Conservation (phyloP, 2,113 vertebrate species). For the Calidris pygmaea region DNA sequence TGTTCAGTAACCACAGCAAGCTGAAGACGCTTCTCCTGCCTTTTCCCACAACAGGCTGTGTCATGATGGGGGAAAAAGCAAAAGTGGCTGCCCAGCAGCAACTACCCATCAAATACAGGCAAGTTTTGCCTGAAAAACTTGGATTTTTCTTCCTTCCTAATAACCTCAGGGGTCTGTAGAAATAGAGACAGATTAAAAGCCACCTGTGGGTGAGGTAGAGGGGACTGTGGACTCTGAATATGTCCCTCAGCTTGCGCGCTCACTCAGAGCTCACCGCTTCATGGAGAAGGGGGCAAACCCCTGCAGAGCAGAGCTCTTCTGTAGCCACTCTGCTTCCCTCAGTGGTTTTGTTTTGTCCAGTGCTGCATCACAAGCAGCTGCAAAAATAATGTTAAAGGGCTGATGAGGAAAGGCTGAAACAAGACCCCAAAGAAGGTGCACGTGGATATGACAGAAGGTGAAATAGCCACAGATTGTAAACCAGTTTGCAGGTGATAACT, state of each 20-base stretch:
- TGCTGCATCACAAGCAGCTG: rapidly evolving
- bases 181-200: background rate
- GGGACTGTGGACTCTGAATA: background rate
- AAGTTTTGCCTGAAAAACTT: background rate
- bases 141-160: background rate
- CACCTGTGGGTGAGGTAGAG: background rate
- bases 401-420: background rate
- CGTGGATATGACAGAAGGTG: background rate
- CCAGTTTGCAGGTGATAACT: background rate
- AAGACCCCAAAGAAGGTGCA: background rate
- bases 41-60: background rate
- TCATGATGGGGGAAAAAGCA: background rate
- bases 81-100: background rate
- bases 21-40: background rate
- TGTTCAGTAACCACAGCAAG: background rate
- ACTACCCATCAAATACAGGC: background rate
- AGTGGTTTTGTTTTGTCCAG: background rate
- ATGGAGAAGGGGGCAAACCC: background rate
- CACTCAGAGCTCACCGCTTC: background rate
- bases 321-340: background rate
- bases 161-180: background rate
- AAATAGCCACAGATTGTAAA: background rate
- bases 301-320: background rate
- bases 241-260: background rate
- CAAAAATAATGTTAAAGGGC: background rate